Evolutionary conservation across 1,140 invertebrate genomes (phyloP), one percentile per base, ranked within the genome.

Genomic region (Drosophila lowei): DNA sequence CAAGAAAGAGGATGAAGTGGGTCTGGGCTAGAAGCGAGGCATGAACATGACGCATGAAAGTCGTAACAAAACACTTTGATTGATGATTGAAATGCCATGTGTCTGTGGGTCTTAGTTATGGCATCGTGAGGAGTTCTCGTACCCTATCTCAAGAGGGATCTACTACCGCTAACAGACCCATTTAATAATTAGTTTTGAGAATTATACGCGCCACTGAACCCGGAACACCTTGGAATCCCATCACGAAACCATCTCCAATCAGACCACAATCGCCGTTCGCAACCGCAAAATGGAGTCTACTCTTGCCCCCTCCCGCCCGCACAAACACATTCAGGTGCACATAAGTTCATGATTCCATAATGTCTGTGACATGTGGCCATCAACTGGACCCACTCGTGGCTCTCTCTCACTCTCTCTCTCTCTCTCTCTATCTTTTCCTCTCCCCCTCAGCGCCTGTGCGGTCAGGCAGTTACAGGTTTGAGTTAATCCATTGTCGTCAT

Each of bases 51-150:
- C 81, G 75, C 76, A 86, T 71, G 58, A 81, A 88, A 86, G 74
- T 86, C 77, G 81, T 81, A 86, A 86, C 81, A 78, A 86, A 86
- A 86, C 81, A 86, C 83, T 86, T 86, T 86, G 81, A 86, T 86
- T 86, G 81, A 86, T 86, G 81, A 86, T 86, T 75, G 77, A 75
- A 86, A 81, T 72, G 54, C 30, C 48, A 43, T 6, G 38, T 21
- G 18, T 15, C 13, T 47, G 54, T 28, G 11, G 28, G 23, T n/a
- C 28, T 7, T 50, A 57, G 71, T 15, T 60, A 58, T 74, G 71
- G 21, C 15, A 18, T 11, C 70, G 68, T 72, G 68, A 55, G 2
- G 11, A 30, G 8, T 9, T 34, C 16, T 9, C 11, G 21, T 53
- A 2, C 2, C 30, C 3, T 30, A 9, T 30, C 8, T 30, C 3